Percentiles rank a stretch among this genome's conserved stretches.
phyloP scores from a whole-genome alignment of 1,140 invertebrate species.

The Megalonaias nervosa region DNA sequence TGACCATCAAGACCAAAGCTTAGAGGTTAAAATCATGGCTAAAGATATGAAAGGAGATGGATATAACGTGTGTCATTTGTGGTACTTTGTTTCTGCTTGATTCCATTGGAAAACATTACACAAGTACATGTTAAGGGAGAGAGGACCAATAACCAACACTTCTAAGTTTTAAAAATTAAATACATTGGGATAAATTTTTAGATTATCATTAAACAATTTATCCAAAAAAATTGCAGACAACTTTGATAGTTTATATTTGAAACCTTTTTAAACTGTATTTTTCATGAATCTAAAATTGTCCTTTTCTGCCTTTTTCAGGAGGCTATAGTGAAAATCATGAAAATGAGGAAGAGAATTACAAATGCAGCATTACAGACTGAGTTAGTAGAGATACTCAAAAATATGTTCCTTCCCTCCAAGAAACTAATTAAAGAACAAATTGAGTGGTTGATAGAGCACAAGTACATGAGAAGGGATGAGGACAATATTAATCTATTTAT shows the following conservation, averaged over 20 bases:
- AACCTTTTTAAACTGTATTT: background rate
- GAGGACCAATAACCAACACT: background rate
- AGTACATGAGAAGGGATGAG: slow-evolving; percentile 96
- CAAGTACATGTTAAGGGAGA: background rate
- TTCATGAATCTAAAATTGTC: background rate
- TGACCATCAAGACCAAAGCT: too few relatives aligned
- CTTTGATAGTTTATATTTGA: background rate
- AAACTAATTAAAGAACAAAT: slow-evolving; percentile 99
- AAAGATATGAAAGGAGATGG: too few relatives aligned
- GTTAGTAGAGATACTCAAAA: slow-evolving; percentile 97
- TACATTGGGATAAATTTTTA: background rate
- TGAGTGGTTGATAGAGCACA: slow-evolving; percentile 99
- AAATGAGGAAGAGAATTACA: slow-evolving; percentile 95
- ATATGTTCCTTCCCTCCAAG: slow-evolving; percentile 99
- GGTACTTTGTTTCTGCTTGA: too few relatives aligned
- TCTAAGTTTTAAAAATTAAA: background rate
- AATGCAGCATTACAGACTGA: slow-evolving; percentile 97
- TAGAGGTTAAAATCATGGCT: too few relatives aligned
- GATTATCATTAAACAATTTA: too few relatives aligned
- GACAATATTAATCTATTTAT: slow-evolving; percentile 99
- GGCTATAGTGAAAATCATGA: slow-evolving; percentile 99
- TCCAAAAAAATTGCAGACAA: background rate
- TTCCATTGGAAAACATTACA: too few relatives aligned
- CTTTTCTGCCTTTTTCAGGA: slow-evolving; percentile 78
- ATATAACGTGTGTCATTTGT: too few relatives aligned